phyloP scores from a whole-genome alignment of 2,888 invertebrate genomes.

The Eupithecia exiguata region DNA sequence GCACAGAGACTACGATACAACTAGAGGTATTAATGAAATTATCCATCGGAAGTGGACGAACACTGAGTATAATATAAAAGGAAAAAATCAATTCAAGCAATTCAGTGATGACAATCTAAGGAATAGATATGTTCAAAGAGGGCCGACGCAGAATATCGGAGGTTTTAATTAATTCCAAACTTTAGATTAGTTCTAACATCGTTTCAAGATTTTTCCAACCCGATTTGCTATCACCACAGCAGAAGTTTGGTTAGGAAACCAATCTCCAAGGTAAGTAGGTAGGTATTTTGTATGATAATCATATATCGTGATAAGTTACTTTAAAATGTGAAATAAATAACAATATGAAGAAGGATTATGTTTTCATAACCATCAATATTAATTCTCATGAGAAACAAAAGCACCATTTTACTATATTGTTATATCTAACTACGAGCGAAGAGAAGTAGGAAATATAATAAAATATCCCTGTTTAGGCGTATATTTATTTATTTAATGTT shows the following conservation, averaged over 20 bases:
- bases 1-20: background rate
- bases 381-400: background rate
- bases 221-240: background rate
- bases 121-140: background rate
- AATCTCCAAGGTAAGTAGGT: background rate
- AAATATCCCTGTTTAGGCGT: conserved; percentile 72
- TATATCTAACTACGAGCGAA: background rate
- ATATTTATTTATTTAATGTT: conserved; percentile 78
- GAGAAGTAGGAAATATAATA: conserved; percentile 39
- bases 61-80: background rate
- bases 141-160: background rate
- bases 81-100: background rate
- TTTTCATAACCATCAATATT: background rate
- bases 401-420: background rate
- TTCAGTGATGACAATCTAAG: background rate
- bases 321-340: background rate
- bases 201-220: background rate
- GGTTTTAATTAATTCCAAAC: background rate
- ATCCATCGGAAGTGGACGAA: background rate
- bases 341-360: background rate
- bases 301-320: background rate
- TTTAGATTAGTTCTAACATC: background rate
- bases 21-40: background rate
- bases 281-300: background rate
- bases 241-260: background rate